A percentile compares a stretch with the other conserved stretches of the same genome.
Evolutionary conservation across 2,888 invertebrate genomes (phyloP).

Genomic region (Rosalia funebris): DNA sequence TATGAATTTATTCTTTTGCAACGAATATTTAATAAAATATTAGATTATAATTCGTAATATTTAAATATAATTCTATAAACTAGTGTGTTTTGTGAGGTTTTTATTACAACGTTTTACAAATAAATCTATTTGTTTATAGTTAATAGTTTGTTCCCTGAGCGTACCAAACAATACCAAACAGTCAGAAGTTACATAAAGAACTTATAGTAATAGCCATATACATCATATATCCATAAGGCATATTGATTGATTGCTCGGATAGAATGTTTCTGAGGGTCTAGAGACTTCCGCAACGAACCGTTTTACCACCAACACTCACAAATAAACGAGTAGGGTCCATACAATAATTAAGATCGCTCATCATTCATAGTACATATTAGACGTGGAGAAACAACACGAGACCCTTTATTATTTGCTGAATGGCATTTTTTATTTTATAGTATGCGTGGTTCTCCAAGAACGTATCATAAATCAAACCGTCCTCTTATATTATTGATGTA

Average conservation of each 20-base stretch:
- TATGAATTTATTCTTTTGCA: too few species aligned
- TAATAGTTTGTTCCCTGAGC: too few species aligned
- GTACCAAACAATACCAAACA: too few species aligned
- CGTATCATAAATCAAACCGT: conserved; percentile 26
- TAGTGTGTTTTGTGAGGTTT: too few species aligned
- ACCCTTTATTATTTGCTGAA: neutral
- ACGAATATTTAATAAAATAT: too few species aligned
- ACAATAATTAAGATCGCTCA: conserved; percentile 12
- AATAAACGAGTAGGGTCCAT: conserved; percentile 18
- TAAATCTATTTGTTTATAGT: too few species aligned
- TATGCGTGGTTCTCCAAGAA: neutral
- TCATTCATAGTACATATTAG: conserved; percentile 7
- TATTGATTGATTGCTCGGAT: conserved; percentile 14
- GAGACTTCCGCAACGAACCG: conserved; percentile 16
- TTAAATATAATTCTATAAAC: too few species aligned
- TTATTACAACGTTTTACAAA: too few species aligned
- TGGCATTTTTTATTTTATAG: neutral
- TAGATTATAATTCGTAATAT: too few species aligned
- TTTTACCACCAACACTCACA: conserved; percentile 21
- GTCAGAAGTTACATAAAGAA: neutral
- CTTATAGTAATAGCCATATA: conserved; percentile 3
- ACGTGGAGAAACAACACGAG: conserved; percentile 12
- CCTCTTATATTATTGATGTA: conserved; percentile 25
- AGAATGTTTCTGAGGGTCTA: neutral
- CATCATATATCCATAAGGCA: neutral